Base-by-base conservation (phyloP, 1,140 invertebrate genomes). In the Leguminivora glycinivorella region DNA sequence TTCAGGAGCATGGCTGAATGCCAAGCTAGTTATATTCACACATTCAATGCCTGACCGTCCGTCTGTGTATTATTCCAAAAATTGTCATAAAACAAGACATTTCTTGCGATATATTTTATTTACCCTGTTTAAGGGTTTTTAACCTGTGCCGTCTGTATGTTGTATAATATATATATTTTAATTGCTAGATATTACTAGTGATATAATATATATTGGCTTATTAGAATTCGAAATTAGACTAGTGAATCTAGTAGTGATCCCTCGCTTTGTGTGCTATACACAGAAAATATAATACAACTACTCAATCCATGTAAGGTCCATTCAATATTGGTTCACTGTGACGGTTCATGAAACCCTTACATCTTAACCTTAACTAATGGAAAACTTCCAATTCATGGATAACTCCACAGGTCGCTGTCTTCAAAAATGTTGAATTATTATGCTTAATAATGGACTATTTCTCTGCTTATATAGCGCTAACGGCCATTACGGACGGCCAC, bases 401-500 rank as follows among this genome's bases (percentile, higher is more conserved):
- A 60, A 60, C 9, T 31, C 58, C 26, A 63, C 58, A 63, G 29
- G 58, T 63, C 6, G 24, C 58, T 31, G 26, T 63, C 29, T 63
- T 63, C 58, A 31, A 63, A 63, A 63, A 31, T 63, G 25, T 63
- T 29, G n/a, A 52, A 63, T 63, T 24, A 60, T 26, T 26, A 63
- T 63, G 58, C 58, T 63, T 63, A 63, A 87, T 87, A 82, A 81
- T 77, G 77, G 76, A 75, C 71, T 82, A 80, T 89, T 92, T 92
- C 77, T 90, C 75, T 90, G 84, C 81, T 87, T 76, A 84, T 76
- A 69, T 86, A 92, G 91, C 88, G 84, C 85, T 88, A 92, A 92
- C 88, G 92, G 92, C 86, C 85, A 91, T 92, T 92, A 92, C 84
- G 92, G 89, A 84, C 91, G 91, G 84, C 84, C 90, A 79, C 81